A percentile compares a stretch with the other conserved stretches of the same genome.
Conservation (phyloP, 2,888 invertebrate genomes). For the Sminthurides aquaticus region DNA sequence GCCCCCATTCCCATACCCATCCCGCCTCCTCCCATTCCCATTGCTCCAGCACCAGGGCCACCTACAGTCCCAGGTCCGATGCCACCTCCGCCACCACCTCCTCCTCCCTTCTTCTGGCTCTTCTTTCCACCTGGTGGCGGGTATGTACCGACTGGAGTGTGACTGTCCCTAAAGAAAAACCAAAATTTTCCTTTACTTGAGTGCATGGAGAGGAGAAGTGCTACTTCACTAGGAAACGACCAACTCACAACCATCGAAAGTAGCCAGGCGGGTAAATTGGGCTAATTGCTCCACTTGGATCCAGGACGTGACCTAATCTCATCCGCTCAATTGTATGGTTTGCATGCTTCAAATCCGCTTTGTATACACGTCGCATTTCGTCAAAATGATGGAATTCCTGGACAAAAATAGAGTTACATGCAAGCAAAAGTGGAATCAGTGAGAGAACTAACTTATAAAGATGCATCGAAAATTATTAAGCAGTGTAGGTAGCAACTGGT, state of each 20-base stretch:
- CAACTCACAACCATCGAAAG: conserved; percentile 43
- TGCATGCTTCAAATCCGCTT: conserved; percentile 44
- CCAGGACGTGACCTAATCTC: conserved; percentile 37
- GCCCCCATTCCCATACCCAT: background rate
- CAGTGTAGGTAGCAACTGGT: too few relatives aligned
- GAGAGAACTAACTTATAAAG: background rate
- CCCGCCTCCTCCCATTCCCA: background rate
- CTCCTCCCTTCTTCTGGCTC: conserved; percentile 11
- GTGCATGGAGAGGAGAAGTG: too few relatives aligned
- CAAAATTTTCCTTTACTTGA: background rate
- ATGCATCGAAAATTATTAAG: too few relatives aligned
- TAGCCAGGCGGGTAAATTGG: conserved; percentile 43
- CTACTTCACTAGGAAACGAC: conserved; percentile 1
- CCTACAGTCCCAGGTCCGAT: background rate
- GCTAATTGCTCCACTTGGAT: conserved; percentile 39
- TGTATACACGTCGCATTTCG: conserved; percentile 44
- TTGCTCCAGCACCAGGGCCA: background rate
- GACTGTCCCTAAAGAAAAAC: conserved; percentile 22
- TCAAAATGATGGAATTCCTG: conserved; percentile 44
- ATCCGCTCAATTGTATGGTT: conserved; percentile 44
- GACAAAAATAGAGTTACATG: background rate
- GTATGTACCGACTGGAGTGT: conserved; percentile 14
- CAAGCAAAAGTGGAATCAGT: conserved; percentile 1
- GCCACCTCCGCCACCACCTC: background rate
- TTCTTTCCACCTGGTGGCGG: conserved; percentile 4